phyloP scores from a whole-genome alignment of 2,888 invertebrate species.

The Oxystoma pomonae region DNA sequence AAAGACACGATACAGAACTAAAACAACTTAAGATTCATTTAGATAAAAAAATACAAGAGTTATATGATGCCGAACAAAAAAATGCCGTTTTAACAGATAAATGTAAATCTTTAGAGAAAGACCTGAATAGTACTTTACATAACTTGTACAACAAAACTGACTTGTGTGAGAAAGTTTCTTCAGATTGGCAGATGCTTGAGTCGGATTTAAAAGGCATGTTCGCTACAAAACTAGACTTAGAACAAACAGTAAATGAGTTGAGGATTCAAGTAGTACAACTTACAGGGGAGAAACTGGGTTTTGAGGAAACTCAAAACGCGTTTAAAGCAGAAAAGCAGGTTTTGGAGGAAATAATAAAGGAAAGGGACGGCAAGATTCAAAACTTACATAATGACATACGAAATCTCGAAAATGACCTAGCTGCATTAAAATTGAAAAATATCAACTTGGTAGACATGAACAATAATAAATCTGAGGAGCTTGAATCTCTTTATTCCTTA shows the following conservation, averaged over 20 bases:
- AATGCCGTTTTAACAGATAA: constrained; percentile 4
- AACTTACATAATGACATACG: background rate
- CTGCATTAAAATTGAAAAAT: background rate
- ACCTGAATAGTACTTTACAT: background rate
- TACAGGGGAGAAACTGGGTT: background rate
- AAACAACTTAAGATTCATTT: background rate
- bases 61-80: constrained; percentile 5
- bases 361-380: background rate
- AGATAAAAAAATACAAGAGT: background rate
- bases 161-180: constrained; percentile 2
- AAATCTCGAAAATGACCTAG: constrained; percentile 5
- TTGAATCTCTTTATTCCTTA: background rate
- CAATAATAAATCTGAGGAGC: background rate
- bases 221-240: background rate
- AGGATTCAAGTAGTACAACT: background rate
- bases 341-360: background rate
- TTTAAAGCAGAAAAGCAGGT: background rate
- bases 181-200: constrained; percentile 3
- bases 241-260: background rate
- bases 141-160: constrained; percentile 1
- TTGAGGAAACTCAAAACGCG: background rate
- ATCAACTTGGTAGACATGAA: background rate
- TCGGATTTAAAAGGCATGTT: background rate
- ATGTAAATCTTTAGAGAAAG: background rate
- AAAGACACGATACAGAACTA: background rate